phyloP scores from a whole-genome alignment of 2,888 invertebrate genomes.

The Leucophora obtusa region DNA sequence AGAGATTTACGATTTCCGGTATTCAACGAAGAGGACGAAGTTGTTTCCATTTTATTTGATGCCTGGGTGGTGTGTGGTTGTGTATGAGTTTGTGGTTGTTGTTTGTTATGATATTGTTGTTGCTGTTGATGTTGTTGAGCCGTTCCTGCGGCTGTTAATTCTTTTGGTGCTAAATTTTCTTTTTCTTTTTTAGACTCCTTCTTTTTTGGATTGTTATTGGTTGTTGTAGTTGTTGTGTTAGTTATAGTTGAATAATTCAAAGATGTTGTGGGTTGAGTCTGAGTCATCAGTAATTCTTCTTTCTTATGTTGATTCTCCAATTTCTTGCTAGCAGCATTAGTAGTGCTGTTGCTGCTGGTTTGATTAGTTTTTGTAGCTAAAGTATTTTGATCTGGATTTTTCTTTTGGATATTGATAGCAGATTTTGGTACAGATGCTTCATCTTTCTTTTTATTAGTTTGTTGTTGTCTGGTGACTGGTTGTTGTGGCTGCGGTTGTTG shows the following conservation, averaged over 20 bases:
- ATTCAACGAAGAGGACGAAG: neutral
- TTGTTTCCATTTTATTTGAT: constrained; percentile 30
- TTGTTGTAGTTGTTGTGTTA: neutral
- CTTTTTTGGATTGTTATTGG: constrained; percentile 59
- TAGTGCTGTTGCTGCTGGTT: constrained; percentile 49
- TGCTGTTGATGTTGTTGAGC: constrained; percentile 57
- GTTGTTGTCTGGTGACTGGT: constrained; percentile 19
- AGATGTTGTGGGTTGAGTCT: neutral
- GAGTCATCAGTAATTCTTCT: constrained; percentile 68
- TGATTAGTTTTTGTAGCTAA: constrained; percentile 41
- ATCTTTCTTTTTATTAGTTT: constrained; percentile 63
- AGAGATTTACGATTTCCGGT: constrained; percentile 66
- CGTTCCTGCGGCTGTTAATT: constrained; percentile 57
- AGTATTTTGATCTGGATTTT: constrained; percentile 47
- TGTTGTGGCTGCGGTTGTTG: constrained; percentile 30
- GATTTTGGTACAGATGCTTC: constrained; percentile 43
- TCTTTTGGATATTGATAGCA: constrained; percentile 58
- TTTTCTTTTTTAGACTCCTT: constrained; percentile 75
- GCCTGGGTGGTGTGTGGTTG: constrained; percentile 16
- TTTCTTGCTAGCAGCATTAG: constrained; percentile 58
- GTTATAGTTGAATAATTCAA: constrained; percentile 41
- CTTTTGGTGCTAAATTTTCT: constrained; percentile 77
- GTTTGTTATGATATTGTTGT: constrained; percentile 24
- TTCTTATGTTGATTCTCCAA: constrained; percentile 73
- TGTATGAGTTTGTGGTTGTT: constrained; percentile 30